Evolutionary conservation across 2,888 invertebrate genomes (phyloP).

Genomic region (Dolichopus griseipennis): DNA sequence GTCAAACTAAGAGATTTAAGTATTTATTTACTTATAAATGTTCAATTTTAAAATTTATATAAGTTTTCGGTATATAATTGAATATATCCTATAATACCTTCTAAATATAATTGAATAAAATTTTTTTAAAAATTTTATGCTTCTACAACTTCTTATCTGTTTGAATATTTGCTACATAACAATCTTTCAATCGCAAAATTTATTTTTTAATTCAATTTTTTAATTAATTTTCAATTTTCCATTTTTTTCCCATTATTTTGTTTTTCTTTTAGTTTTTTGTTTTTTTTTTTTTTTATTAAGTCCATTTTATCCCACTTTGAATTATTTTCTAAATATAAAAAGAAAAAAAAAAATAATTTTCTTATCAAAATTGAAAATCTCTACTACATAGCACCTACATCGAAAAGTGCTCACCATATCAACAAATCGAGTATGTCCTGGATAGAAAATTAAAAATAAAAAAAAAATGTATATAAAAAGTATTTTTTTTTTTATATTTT

Average conservation of each 20-base stretch:
- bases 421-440: background rate
- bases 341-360: background rate
- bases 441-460: background rate
- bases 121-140: background rate
- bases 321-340: background rate
- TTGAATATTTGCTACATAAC: background rate
- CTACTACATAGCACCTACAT: conserved; percentile 4
- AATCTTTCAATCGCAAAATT: conserved; percentile 1
- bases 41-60: too few species aligned
- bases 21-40: too few species aligned
- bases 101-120: background rate
- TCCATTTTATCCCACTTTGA: background rate
- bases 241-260: background rate
- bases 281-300: background rate
- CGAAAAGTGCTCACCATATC: conserved; percentile 6
- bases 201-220: background rate
- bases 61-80: too few species aligned
- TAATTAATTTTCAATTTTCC: background rate
- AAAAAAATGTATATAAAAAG: background rate
- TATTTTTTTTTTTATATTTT: background rate
- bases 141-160: background rate
- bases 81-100: too few species aligned
- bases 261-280: background rate
- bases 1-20: too few species aligned
- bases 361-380: conserved; percentile 6